Base-by-base conservation (phyloP, 2,113 vertebrate genomes). In the Taxidea taxus region DNA sequence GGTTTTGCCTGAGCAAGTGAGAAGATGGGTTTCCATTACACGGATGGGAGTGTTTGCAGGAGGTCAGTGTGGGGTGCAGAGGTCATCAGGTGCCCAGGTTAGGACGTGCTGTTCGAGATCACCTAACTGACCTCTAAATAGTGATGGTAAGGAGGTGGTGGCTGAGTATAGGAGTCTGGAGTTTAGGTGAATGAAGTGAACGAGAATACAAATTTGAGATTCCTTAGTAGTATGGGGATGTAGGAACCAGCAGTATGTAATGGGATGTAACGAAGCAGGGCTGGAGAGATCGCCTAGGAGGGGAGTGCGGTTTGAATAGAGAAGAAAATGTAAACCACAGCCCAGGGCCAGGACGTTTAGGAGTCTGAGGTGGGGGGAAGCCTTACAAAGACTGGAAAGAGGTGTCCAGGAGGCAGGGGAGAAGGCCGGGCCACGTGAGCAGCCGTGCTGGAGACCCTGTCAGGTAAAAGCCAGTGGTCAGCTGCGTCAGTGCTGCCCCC, bases 301-400 rank as follows among this genome's bases (percentile, higher is more conserved):
- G 66, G 23, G 20, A 15, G 8, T 12, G 29, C 68, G 77, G 83
- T 21, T n/a, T 12, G 27, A 20, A 23, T 74, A 62, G 91, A 44
- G 56, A n/a, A 42, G 58, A 1, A 1, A 56, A 13, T 34, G 6
- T 37, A 3, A 12, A 31, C 81, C 5, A 4, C 42, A 25, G 49
- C 18, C 34, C 23, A 2, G 9, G 31, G 49, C 3, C 37, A 1
- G 31, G 44, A 60, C 64, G 0, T 39, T 34, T 10, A 14, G 23
- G 34, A 1, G 39, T 1, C 49, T 20, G 87, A 51, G 49, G 20
- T 1, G 4, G 39, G 29, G 21, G 27, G 15, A 39, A 27, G 62
- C 13, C 27, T 56, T 34, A 20, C 14, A 47, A 3, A 10, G 68
- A 37, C 66, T 4, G 34, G n/a, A 10, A 4, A 37, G 54, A 51